Evolutionary conservation across 2,888 invertebrate genomes (phyloP).

Genomic region (Strigamia transsilvanica): DNA sequence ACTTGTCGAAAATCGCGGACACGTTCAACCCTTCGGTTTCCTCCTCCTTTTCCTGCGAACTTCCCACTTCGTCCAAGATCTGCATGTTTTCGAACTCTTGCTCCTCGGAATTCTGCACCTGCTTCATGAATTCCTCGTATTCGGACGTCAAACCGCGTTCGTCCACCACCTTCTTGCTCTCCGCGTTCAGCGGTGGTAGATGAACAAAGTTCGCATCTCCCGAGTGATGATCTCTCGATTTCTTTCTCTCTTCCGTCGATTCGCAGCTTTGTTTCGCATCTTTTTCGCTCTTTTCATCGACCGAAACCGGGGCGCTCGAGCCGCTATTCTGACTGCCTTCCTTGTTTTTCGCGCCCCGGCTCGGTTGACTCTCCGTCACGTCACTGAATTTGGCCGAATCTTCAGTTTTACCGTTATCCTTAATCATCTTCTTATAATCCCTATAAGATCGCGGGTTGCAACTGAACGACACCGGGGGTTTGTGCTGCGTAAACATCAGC

Average conservation of each 20-base stretch:
- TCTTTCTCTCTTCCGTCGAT: background rate
- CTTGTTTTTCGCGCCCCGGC: background rate
- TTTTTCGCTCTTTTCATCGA: background rate
- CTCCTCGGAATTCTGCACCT: constrained; percentile 46
- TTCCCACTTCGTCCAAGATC: background rate
- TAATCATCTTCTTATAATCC: constrained; percentile 39
- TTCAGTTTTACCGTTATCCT: background rate
- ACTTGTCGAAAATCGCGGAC: background rate
- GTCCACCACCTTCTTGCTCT: background rate
- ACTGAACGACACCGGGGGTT: constrained; percentile 53
- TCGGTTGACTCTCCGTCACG: background rate
- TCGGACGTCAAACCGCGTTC: constrained; percentile 51
- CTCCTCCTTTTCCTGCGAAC: background rate
- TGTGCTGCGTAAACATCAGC: constrained; percentile 51
- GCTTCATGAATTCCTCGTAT: constrained; percentile 56
- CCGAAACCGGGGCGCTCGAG: background rate
- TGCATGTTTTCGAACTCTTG: constrained; percentile 24
- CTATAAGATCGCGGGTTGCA: constrained; percentile 53
- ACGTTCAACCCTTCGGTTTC: background rate
- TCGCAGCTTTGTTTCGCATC: too few species aligned
- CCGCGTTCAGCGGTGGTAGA: background rate
- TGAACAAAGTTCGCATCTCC: background rate
- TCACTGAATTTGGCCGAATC: background rate
- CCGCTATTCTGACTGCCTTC: background rate
- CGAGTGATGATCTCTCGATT: background rate